Percentiles rank a stretch among this genome's conserved stretches.
These are phyloP conservation scores for Anoplolepis gracilipes DNA, from an alignment of 1,140 invertebrate genomes.

Conservation along the genomic window DNA sequence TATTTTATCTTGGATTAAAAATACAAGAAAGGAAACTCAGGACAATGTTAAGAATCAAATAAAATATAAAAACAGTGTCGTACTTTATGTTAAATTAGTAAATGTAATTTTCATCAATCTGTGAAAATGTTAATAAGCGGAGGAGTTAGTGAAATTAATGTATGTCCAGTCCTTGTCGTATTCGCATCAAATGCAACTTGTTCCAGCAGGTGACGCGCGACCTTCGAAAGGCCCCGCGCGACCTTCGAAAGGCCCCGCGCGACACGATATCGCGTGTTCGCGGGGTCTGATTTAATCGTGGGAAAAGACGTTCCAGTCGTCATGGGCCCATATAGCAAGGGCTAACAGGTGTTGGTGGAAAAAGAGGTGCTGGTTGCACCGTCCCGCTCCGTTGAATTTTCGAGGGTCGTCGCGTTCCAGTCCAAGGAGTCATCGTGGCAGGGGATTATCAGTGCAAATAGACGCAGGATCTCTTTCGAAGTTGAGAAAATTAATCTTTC, in stretches of 20 bases:
- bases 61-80: background rate
- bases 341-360: conserved; percentile 71
- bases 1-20: background rate
- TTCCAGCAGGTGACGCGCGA: conserved; percentile 77
- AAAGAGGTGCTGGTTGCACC: conserved; percentile 44
- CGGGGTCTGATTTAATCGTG: conserved; percentile 77
- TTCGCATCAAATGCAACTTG: conserved; percentile 25
- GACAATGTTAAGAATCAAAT: background rate
- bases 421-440: background rate
- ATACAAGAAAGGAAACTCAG: background rate
- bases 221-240: conserved; percentile 79
- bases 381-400: conserved; percentile 71
- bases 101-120: background rate
- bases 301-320: conserved; percentile 67
- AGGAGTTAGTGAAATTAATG: background rate
- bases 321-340: conserved; percentile 23
- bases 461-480: conserved; percentile 5
- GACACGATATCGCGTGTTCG: conserved; percentile 66
- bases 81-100: background rate
- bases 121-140: background rate
- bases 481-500: conserved; percentile 13
- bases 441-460: conserved; percentile 38
- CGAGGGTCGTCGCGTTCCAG: conserved; percentile 22
- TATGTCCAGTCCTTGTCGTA: background rate
- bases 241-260: conserved; percentile 78